Evolutionary conservation across 2,113 vertebrate species (phyloP), one percentile per base, ranked within the genome.

Genomic region (Lynx canadensis): DNA sequence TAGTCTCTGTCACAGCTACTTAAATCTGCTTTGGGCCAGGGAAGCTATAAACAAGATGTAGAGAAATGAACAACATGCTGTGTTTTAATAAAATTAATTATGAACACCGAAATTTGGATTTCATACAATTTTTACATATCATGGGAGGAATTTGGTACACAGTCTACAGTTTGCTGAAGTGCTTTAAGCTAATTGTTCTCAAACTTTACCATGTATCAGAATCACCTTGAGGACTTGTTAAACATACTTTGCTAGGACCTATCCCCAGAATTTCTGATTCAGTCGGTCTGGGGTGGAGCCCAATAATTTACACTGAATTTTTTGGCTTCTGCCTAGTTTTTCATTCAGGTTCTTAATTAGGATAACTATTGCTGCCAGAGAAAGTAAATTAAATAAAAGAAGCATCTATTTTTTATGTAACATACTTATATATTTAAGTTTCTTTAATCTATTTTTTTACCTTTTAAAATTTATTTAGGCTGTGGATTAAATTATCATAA

Each of bases 401-500:
- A 91, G 68, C 69, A 13, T 23, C 9, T 52, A 2, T 10, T 79
- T 76, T 94, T 80, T 88, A 92, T 52, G 7, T 97, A 21, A 83
- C 25, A 66, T 2, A 92, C 85, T 91, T 94, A 81, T 5, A 92
- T 86, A 76, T 25, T 95, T 80, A 82, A 66, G 29, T 74, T 74
- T 95, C 88, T 91, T 63, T 68, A 97, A 93, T 25, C 73, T 85
- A 27, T 89, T 80, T 94, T 94, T 91, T 33, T 88, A 41, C 66
- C 18, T 81, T 97, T 95, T 91, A 87, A 97, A 96, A 83, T 69
- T 93, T 63, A 95, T 98, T 92, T 98, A 99, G 99, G 99, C 95
- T 99, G 99, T 98, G 99, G 99, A 79, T 98, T 99, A 91, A 99
- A 99, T 98, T 99, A 99, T 98, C 99, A 99, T 98, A 99, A 99